These are phyloP conservation scores for Boleophthalmus pectinirostris DNA, from an alignment of 2,113 vertebrate species.

Conservation along the genomic window DNA sequence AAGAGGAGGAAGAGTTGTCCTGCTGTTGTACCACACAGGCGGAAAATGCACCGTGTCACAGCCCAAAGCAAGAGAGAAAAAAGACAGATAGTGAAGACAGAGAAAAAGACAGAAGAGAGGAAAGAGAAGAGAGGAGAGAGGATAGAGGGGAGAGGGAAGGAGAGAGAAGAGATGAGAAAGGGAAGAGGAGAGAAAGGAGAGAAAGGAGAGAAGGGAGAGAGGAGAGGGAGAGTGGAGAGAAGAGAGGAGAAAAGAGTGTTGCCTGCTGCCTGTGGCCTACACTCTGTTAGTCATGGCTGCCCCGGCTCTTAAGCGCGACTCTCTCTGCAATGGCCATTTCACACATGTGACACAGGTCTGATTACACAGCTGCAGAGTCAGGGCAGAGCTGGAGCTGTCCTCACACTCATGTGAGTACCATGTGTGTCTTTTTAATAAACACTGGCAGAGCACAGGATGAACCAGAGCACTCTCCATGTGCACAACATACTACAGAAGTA, in stretches of 20 bases:
- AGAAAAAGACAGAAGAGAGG: not conserved
- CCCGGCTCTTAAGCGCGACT: constrained; percentile 44
- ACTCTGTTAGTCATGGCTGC: constrained; percentile 57
- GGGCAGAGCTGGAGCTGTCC: constrained; percentile 40
- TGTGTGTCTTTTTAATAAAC: constrained; percentile 48
- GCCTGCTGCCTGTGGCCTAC: constrained; percentile 54
- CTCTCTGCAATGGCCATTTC: constrained; percentile 52
- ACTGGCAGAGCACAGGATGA: constrained; percentile 35
- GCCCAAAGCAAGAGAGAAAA: constrained; percentile 23
- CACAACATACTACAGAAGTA: not conserved
- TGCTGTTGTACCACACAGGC: constrained; percentile 56
- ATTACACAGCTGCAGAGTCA: constrained; percentile 46
- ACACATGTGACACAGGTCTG: constrained; percentile 57
- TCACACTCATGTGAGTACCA: constrained; percentile 17
- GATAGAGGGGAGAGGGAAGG: no score
- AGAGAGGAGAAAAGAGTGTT: no score
- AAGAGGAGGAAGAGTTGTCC: constrained; percentile 42
- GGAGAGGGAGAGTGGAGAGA: no score
- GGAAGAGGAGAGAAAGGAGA: no score
- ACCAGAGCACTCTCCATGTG: constrained; percentile 23
- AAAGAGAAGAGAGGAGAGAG: constrained; percentile 20
- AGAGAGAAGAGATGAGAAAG: no score
- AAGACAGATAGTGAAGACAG: constrained; percentile 14
- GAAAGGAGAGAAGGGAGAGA: no score
- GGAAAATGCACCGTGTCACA: constrained; percentile 38